Evolutionary conservation across 1,140 invertebrate genomes (phyloP).

Genomic region (Aporrectodea caliginosa): DNA sequence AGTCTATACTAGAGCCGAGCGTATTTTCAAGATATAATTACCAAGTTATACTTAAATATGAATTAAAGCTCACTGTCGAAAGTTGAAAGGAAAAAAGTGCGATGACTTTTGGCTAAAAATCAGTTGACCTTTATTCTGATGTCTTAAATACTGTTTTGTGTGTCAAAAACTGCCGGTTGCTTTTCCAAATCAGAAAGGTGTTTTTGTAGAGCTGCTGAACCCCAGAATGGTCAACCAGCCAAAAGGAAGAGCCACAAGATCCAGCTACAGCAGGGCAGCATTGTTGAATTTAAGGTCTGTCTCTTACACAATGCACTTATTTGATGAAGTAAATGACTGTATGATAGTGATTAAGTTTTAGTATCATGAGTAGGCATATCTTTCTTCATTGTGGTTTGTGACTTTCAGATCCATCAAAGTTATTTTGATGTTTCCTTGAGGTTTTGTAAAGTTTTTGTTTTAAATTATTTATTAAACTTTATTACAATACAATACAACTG

Average conservation of each 20-base stretch:
- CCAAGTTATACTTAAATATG: background rate
- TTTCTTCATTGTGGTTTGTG: background rate
- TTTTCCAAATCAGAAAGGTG: too few relatives aligned
- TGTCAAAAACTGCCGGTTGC: background rate
- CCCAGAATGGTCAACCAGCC: background rate
- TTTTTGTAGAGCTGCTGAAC: background rate
- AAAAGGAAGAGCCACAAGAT: background rate
- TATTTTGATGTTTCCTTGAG: background rate
- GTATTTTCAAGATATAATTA: background rate
- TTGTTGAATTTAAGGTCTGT: background rate
- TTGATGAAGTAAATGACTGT: too few relatives aligned
- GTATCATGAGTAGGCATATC: too few relatives aligned
- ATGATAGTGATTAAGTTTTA: too few relatives aligned
- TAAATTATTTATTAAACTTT: background rate
- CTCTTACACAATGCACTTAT: too few relatives aligned
- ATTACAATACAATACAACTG: too few relatives aligned
- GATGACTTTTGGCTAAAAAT: background rate
- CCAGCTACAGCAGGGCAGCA: background rate
- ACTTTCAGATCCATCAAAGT: background rate
- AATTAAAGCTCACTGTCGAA: background rate
- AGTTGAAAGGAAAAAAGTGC: background rate
- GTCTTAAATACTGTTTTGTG: background rate
- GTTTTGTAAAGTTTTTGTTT: background rate
- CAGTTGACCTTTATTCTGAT: background rate
- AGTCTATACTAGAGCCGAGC: background rate